Evolutionary conservation across 2,888 invertebrate genomes (phyloP).

Genomic region (Xestoiulus laeticollis): DNA sequence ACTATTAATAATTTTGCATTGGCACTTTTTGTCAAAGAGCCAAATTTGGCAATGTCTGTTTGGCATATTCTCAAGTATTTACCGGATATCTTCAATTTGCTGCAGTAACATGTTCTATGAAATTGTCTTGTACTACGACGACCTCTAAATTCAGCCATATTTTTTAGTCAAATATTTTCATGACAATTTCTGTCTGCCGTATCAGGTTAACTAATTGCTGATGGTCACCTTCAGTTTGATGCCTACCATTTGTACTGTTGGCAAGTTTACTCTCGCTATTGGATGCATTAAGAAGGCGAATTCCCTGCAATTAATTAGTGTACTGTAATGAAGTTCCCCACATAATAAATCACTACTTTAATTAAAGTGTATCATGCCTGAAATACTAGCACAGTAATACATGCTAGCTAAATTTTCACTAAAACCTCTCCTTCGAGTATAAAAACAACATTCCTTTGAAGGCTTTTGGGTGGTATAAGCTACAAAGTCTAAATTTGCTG

Average conservation of each 20-base stretch:
- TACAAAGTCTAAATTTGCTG: constrained; percentile 2
- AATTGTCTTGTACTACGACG: not conserved
- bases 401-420: not conserved
- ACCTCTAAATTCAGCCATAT: not conserved
- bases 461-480: not conserved
- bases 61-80: too few species aligned
- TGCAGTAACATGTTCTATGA: too few species aligned
- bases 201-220: not conserved
- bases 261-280: not conserved
- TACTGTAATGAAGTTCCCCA: not conserved
- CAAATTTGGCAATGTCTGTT: too few species aligned
- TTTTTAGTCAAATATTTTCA: not conserved
- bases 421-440: not conserved
- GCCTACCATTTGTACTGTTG: not conserved
- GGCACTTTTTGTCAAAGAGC: too few species aligned
- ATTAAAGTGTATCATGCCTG: constrained; percentile 13
- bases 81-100: too few species aligned
- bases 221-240: not conserved
- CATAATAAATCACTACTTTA: constrained; percentile 28
- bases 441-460: constrained; percentile 1
- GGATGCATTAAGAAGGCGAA: not conserved
- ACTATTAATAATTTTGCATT: too few species aligned
- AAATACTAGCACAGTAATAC: not conserved
- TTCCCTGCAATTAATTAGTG: not conserved
- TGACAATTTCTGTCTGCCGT: not conserved